Evolutionary conservation across 2,888 invertebrate species (phyloP), one percentile per base, ranked within the genome.

Genomic region (Globia sparganii): DNA sequence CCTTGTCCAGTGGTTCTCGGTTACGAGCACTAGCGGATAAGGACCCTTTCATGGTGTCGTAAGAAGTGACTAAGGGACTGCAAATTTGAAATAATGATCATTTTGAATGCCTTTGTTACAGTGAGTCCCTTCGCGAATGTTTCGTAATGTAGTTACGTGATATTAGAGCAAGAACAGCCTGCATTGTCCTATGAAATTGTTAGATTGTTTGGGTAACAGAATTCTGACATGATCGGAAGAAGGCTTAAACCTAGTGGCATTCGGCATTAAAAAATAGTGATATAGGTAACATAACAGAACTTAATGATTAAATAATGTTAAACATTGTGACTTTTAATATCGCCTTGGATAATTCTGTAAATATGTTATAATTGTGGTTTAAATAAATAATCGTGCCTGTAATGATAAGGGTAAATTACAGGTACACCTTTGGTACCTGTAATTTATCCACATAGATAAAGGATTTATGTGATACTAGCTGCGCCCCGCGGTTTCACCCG

Each of bases 21-120:
- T 83, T 83, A 83, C 81, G 77, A 73, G 81, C 69, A 83, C 81
- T 74, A 84, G 68, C 84, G 77, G 83, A 84, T n/a, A 83, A 83
- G 77, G 73, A 83, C 81, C 84, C 77, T 77, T 83, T 84, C 73
- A 66, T 83, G 71, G 68, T 83, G 73, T 80, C 56, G 84, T 58
- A 84, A 84, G 49, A 65, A n/a, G 61, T 83, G 84, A 84, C 84
- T 83, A 74, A 84, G 73, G 73, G 49, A 68, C n/a, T 43, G 28
- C 4, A 62, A 80, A 83, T 84, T 84, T 34, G 65, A 34, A n/a
- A 61, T 66, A 73, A 58, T 71, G 18, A 56, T 61, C 13, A 34
- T n/a, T 68, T 46, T 65, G 15, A 73, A 73, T 84, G 46, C 61
- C 49, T 73, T 80, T 79, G 80, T 80, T 67, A 77, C 62, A 53